Percentiles rank a stretch among this genome's conserved stretches.
Evolutionary conservation across 2,797 vertebrate genomes (phyloP).

Genomic region (Pteronotus mesoamericanus): DNA sequence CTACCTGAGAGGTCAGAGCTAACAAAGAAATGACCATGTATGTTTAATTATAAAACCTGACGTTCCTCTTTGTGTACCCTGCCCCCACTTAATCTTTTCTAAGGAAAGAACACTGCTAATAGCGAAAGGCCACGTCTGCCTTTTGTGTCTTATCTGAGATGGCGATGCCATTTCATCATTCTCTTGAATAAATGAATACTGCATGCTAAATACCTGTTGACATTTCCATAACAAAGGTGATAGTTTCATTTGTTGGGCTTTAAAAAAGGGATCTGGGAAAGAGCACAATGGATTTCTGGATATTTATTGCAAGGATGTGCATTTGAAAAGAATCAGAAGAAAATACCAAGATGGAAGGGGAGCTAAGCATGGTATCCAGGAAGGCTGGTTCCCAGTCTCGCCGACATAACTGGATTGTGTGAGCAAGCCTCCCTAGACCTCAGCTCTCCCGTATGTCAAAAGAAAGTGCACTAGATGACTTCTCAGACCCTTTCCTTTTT

Average conservation of each 20-base stretch:
- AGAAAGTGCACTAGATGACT: neutral
- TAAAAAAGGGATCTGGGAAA: conserved; percentile 39
- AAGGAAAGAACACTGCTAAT: neutral
- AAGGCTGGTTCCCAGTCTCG: neutral
- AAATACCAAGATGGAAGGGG: neutral
- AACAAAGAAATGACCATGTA: conserved; percentile 37
- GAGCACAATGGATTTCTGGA: conserved; percentile 17
- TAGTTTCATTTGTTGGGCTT: conserved; percentile 42
- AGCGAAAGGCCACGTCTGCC: neutral
- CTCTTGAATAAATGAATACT: conserved; percentile 39
- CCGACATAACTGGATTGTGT: neutral
- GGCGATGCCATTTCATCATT: neutral
- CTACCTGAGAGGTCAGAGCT: conserved; percentile 39
- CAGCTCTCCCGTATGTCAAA: neutral
- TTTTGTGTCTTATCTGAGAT: neutral
- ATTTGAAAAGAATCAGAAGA: conserved; percentile 21
- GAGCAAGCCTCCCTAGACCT: neutral
- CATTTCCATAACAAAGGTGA: conserved; percentile 57
- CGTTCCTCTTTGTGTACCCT: neutral
- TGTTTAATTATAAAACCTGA: conserved; percentile 20
- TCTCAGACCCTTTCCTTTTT: neutral
- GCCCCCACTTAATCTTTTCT: neutral
- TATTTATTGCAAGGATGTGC: conserved; percentile 11
- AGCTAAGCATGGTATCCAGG: neutral
- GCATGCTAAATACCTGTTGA: conserved; percentile 50